Evolutionary conservation across 2,888 invertebrate genomes (phyloP).

Genomic region (Abrostola tripartita): DNA sequence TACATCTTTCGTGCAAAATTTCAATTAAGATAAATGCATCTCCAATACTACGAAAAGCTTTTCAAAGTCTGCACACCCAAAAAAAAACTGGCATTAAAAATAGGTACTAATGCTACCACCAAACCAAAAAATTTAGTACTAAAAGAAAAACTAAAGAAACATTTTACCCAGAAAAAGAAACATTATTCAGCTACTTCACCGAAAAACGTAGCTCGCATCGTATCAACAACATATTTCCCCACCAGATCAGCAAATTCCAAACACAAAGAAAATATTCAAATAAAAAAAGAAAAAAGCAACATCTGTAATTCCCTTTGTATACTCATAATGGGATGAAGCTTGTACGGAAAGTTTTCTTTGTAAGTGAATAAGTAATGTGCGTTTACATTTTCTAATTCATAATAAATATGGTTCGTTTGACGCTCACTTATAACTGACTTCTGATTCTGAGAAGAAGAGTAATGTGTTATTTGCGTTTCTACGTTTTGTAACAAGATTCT

Average conservation of each 20-base stretch:
- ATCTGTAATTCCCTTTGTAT: slow-evolving; percentile 47
- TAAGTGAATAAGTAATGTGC: slow-evolving; percentile 40
- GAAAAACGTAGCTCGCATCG: not conserved
- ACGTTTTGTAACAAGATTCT: not conserved
- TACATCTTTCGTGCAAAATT: too few species aligned
- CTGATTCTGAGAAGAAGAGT: slow-evolving; percentile 24
- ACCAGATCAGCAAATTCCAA: slow-evolving; percentile 19
- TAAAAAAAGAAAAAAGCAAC: slow-evolving; percentile 33
- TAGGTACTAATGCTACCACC: too few species aligned
- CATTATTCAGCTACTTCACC: not conserved
- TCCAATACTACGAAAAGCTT: too few species aligned
- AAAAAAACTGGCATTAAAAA: too few species aligned
- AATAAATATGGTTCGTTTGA: slow-evolving; percentile 29
- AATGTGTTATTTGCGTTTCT: slow-evolving; percentile 3
- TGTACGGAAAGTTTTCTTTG: slow-evolving; percentile 39
- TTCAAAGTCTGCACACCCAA: too few species aligned
- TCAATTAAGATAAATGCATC: too few species aligned
- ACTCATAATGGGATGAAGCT: slow-evolving; percentile 39
- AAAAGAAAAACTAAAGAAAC: too few species aligned
- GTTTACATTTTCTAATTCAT: slow-evolving; percentile 41
- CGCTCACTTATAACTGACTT: slow-evolving; percentile 17
- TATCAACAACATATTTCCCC: slow-evolving; percentile 19
- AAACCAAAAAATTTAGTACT: too few species aligned
- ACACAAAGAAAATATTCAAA: slow-evolving; percentile 43
- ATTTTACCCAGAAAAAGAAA: too few species aligned